These are phyloP conservation scores for Galendromus occidentalis DNA, from an alignment of 1,140 invertebrate genomes.

Conservation along the genomic window DNA sequence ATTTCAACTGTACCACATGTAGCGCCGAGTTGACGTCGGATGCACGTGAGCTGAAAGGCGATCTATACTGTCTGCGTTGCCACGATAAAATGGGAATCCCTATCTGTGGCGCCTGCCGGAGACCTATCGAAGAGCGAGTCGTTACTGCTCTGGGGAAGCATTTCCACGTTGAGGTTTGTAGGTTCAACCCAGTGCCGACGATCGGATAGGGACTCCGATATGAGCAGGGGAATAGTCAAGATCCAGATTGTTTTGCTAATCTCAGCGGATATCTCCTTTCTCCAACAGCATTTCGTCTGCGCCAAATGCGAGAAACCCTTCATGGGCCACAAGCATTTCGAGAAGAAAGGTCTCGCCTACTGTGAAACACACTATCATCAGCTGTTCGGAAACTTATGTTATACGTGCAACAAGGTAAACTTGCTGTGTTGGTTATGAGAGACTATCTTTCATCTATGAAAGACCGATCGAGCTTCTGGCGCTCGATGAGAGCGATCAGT, in stretches of 20 bases:
- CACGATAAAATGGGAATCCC: slow-evolving; percentile 95
- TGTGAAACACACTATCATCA: slow-evolving; percentile 99
- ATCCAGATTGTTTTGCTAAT: too few species aligned
- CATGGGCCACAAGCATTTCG: slow-evolving; percentile 93
- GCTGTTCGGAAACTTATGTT: slow-evolving; percentile 94
- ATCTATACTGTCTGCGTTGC: slow-evolving; percentile 88
- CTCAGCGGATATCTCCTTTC: too few species aligned
- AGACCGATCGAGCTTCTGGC: not conserved
- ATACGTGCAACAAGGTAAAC: slow-evolving; percentile 95
- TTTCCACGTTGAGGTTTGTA: slow-evolving; percentile 79
- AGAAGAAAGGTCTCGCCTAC: slow-evolving; percentile 94
- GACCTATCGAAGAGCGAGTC: slow-evolving; percentile 86
- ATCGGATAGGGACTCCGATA: too few species aligned
- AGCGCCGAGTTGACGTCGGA: slow-evolving; percentile 46
- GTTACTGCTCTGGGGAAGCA: slow-evolving; percentile 95
- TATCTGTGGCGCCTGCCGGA: slow-evolving; percentile 88
- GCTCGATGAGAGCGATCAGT: not conserved
- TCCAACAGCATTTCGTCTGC: slow-evolving; percentile 82
- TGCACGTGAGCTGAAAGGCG: slow-evolving; percentile 81
- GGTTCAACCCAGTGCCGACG: not conserved
- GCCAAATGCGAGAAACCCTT: slow-evolving; percentile 99
- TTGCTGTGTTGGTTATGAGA: slow-evolving; percentile 66
- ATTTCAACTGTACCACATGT: slow-evolving; percentile 78
- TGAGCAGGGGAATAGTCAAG: too few species aligned
- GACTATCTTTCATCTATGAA: slow-evolving; percentile 14